Conservation (phyloP, 2,113 vertebrate species). For the Rallus limicola region DNA sequence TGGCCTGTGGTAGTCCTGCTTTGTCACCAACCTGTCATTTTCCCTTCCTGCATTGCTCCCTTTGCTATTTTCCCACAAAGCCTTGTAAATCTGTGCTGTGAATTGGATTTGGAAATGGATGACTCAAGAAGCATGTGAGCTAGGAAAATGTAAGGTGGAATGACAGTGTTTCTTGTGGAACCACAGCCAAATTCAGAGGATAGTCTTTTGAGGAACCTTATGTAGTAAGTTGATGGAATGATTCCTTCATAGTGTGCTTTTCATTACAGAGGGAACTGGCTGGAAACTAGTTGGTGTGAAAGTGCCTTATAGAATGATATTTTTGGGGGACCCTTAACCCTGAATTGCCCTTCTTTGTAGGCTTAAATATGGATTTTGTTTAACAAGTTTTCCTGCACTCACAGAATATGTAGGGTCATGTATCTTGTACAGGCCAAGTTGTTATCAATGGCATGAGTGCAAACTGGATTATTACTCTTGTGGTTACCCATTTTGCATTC, state of each 20-base stretch:
- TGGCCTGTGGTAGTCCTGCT: not conserved
- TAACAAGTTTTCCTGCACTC: not conserved
- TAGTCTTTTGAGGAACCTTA: not conserved
- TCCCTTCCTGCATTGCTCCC: not conserved
- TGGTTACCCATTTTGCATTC: not conserved
- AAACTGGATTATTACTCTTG: not conserved
- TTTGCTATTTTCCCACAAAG: not conserved
- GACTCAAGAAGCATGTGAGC: not conserved
- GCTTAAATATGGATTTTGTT: not conserved
- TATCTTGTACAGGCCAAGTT: not conserved
- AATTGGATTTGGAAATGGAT: not conserved
- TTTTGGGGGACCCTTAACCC: not conserved
- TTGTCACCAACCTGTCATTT: not conserved
- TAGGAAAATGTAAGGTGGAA: not conserved
- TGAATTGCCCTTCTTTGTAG: not conserved
- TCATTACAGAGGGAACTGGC: not conserved
- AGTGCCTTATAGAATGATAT: not conserved
- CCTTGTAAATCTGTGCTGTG: not conserved
- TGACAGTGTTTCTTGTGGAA: not conserved
- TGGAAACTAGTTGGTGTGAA: not conserved
- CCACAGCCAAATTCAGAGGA: not conserved
- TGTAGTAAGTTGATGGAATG: not conserved
- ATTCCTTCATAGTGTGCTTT: not conserved
- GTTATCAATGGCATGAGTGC: not conserved
- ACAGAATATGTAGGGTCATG: not conserved